Evolutionary conservation across 2,113 vertebrate species (phyloP), one percentile per base, ranked within the genome.

Genomic region (Morphnarchus princeps): DNA sequence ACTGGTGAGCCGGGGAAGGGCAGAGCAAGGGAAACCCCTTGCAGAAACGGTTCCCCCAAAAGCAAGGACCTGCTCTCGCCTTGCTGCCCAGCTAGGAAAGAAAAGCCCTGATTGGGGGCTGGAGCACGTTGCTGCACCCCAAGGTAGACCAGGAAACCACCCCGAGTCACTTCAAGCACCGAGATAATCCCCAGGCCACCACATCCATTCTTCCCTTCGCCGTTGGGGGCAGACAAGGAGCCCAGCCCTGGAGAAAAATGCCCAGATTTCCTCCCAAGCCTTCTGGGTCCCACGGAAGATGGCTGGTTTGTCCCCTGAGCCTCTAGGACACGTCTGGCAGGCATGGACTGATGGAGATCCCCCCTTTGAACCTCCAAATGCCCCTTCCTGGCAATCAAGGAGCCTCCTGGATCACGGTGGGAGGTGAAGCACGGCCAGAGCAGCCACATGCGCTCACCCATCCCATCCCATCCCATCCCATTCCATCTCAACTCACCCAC

Each of bases 371-470:
- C 28, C 6, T 71, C 72, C 38, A 52, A 16, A 87, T n/a, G 15
- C 34, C 31, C 11, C n/a, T 40, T 91, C 19, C 81, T 79, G 66
- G 52, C 29, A 54, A 45, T 7, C 40, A 24, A 65, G 47, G 32
- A 89, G 34, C 21, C 52, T 79, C 50, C 26, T 70, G 40, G 31
- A 72, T 10, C 26, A 31, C 0, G 0, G 28, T 4, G 15, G 26
- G 90, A 55, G 19, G 25, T 13, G 32, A 83, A 89, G 21, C 58
- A 54, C 2, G 1, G 28, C 28, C 7, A 1, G 49, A 63, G n/a
- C 63, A 66, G 55, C 52, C 63, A 49, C 70, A 36, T 0, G 2
- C 0, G 0, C 31, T 54, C 1, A 0, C 50, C 63, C 67, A 52
- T 24, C 63, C 43, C 43, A 14, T 1, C 45, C 42, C 42, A 42